Base-by-base conservation (phyloP, 2,797 vertebrate species). In the Zenarchopterus dispar region DNA sequence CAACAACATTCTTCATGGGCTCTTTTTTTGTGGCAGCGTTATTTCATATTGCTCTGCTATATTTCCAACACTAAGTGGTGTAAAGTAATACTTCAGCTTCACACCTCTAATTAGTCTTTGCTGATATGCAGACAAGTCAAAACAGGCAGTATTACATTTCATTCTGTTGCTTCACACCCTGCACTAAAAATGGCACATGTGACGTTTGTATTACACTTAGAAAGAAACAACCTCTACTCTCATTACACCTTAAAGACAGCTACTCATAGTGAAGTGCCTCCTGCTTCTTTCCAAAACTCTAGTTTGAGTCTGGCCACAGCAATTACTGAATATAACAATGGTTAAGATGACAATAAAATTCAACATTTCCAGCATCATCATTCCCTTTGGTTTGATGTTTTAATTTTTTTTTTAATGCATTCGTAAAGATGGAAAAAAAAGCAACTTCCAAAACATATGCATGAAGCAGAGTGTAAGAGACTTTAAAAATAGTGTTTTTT, bases 111-210 rank as follows among this genome's bases (percentile, higher is more conserved):
- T 68, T 59, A 69, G 60, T 31, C 45, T 72, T 54, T 75, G 70
- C 69, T 58, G 69, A 66, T 51, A 50, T 67, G 56, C 53, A 58
- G 19, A 56, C 53, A 73, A 43, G 58, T 69, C 55, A 67, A 56
- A 58, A 55, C 56, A 23, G 54, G 59, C 10, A 19, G 73, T 78
- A 71, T 75, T 79, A 48, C 65, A 70, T 88, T 85, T 81, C 79
- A 77, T 60, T 56, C 85, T 83, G 90, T 88, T 90, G 89, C 86
- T 85, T 88, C 60, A 64, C 75, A 70, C 73, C 78, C 81, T 70
- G 80, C 56, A 76, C 90, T 90, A 90, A 89, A 91, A 84, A 79
- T 85, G 86, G 82, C 69, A 64, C 11, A 28, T 49, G 88, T 77
- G 85, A 88, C 62, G 65, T 75, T 61, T 8, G 54, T 65, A 82